A percentile compares a stretch with the other conserved stretches of the same genome.
Evolutionary conservation across 2,888 invertebrate genomes (phyloP).

Genomic region (Aphrophora alni): DNA sequence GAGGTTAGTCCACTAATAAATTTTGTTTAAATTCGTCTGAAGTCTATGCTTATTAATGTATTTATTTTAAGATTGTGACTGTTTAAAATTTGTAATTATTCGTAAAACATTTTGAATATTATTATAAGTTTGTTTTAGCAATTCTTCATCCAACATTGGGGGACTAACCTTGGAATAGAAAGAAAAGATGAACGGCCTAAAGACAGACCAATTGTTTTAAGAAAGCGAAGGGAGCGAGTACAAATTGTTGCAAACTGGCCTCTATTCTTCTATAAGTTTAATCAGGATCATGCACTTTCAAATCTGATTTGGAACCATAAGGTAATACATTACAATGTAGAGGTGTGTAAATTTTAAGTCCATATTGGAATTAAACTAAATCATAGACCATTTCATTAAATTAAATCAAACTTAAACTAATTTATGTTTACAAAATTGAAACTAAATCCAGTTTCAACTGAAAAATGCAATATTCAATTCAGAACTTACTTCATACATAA

Average conservation of each 20-base stretch:
- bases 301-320: constrained; percentile 99
- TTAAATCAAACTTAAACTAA: constrained; percentile 6
- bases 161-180: constrained; percentile 63
- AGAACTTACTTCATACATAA: too few relatives aligned
- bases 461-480: background rate
- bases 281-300: constrained; percentile 91
- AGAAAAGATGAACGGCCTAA: constrained; percentile 62
- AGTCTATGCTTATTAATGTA: too few relatives aligned
- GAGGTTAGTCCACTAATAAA: constrained; percentile 62
- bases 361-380: too few relatives aligned
- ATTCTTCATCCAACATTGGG: constrained; percentile 66
- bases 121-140: background rate
- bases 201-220: constrained; percentile 87
- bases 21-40: background rate
- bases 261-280: constrained; percentile 94
- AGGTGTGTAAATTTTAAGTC: too few relatives aligned
- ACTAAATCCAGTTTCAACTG: constrained; percentile 7
- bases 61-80: background rate
- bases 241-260: constrained; percentile 91
- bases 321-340: constrained; percentile 59
- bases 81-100: background rate
- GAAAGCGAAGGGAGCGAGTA: constrained; percentile 86
- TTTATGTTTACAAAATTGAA: too few relatives aligned
- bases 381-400: too few relatives aligned
- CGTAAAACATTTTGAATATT: constrained; percentile 11